Base-by-base conservation (phyloP, 2,888 invertebrate species). In the Pammene aurita region DNA sequence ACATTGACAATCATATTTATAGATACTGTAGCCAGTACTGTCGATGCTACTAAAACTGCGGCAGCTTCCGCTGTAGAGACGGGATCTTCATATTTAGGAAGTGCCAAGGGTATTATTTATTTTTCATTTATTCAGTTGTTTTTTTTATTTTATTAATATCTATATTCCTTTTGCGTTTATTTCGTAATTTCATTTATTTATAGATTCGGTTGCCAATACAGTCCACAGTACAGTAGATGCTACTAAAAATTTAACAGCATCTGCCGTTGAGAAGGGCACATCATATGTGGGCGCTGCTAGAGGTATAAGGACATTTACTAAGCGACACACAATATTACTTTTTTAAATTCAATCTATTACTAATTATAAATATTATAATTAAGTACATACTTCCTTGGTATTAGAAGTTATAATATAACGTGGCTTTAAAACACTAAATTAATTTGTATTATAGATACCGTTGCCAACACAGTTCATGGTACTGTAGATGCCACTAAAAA, bases 401-500 rank as follows among this genome's bases (percentile, higher is more conserved):
- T 26, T 26, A n/a, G n/a, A n/a, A n/a, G n/a, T n/a, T n/a, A n/a
- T n/a, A n/a, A n/a, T n/a, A 26, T 26, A 26, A 26, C 26, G 4
- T 26, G 26, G 26, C 2, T 26, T n/a, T 26, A 26, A 18, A 10
- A 48, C 14, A 16, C 16, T 48, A 0, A 4, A 48, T 48, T 48
- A 9, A 18, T 48, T 18, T 18, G 13, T 48, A 42, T 67, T 65
- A 67, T 81, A 83, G 83, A 84, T 73, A 76, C 80, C 7, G 78
- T 86, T 38, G 71, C 81, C 57, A 84, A 38, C 2, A 48, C 60
- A 10, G 75, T 84, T 35, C 70, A 78, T 66, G 77, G 78, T 57
- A 84, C 87, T 18, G 81, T 87, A 78, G 87, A 88, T 60, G 79
- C 78, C 4, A 85, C 87, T 13, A 89, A 86, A 75, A 84, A 80